Conservation (phyloP, 2,888 invertebrate species). For the Oeneis ivallda region DNA sequence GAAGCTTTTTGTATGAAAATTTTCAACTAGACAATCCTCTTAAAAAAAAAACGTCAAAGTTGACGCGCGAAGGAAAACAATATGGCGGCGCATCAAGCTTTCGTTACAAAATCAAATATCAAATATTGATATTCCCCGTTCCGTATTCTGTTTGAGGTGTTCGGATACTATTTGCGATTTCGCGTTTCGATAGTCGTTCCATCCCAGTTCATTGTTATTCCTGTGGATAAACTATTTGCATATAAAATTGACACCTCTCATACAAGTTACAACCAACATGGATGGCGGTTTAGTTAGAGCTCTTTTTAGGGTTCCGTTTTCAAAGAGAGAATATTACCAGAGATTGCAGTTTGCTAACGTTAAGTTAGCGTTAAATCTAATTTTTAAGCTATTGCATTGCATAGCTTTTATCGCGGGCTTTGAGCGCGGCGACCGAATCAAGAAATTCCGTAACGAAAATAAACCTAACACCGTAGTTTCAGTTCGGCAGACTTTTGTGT, state of each 20-base stretch:
- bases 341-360: too few species aligned
- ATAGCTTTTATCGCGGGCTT: too few species aligned
- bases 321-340: too few species aligned
- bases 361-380: too few species aligned
- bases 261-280: constrained; percentile 13
- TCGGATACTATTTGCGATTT: constrained; percentile 73
- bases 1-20: too few species aligned
- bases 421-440: too few species aligned
- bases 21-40: too few species aligned
- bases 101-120: constrained; percentile 79
- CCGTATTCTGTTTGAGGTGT: constrained; percentile 76
- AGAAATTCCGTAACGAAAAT: too few species aligned
- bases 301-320: not conserved
- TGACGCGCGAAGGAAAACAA: constrained; percentile 44
- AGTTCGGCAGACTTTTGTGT: too few species aligned
- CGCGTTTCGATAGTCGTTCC: constrained; percentile 58
- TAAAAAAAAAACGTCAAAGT: constrained; percentile 39
- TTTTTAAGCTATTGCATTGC: too few species aligned
- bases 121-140: constrained; percentile 79
- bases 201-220: constrained; percentile 52
- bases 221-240: constrained; percentile 47
- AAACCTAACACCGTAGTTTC: too few species aligned
- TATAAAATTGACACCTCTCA: constrained; percentile 40
- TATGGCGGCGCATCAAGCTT: constrained; percentile 48
- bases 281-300: not conserved